Conservation (phyloP, 2,113 vertebrate species). For the Corythaeola cristata region DNA sequence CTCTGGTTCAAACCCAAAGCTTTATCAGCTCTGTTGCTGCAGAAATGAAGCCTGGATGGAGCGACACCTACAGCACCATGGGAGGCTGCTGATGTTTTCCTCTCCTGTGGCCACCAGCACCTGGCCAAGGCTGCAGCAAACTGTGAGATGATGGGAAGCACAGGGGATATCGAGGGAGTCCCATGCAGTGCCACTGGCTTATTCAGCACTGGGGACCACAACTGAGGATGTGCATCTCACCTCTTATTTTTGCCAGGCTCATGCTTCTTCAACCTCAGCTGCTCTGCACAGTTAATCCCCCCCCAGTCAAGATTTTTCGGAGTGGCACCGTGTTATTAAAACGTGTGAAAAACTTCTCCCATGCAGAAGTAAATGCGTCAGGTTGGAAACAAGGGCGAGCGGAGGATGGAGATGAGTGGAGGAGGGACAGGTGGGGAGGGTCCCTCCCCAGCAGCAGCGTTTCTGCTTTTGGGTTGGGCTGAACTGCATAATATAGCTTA, state of each 20-base stretch:
- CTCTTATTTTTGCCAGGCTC: background rate
- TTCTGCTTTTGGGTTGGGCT: constrained; percentile 6
- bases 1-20: background rate
- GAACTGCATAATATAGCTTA: constrained; percentile 64
- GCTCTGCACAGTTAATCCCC: background rate
- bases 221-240: background rate
- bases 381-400: constrained; percentile 5
- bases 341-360: constrained; percentile 18
- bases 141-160: background rate
- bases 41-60: background rate
- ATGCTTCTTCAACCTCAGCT: background rate
- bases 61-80: background rate
- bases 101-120: background rate
- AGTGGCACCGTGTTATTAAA: constrained; percentile 58
- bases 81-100: background rate
- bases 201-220: rapidly evolving
- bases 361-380: constrained; percentile 43
- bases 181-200: background rate
- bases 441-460: background rate
- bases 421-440: background rate
- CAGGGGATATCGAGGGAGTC: background rate
- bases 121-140: background rate
- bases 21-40: background rate
- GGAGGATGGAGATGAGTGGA: background rate
- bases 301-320: background rate